These are phyloP conservation scores for Polietes domitor DNA, from an alignment of 2,888 invertebrate species.

Conservation along the genomic window DNA sequence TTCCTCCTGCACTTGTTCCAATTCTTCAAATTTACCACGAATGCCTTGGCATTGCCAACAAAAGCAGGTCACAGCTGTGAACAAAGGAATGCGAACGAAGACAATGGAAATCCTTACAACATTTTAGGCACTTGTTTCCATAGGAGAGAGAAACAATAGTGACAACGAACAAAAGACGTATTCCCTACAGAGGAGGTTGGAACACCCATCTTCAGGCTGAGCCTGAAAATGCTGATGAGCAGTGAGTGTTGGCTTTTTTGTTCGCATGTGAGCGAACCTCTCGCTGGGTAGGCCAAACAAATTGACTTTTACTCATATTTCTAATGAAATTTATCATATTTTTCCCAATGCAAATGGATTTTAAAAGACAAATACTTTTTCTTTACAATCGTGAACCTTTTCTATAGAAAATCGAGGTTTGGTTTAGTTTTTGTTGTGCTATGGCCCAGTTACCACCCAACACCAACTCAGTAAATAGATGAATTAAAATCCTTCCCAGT, in stretches of 20 bases:
- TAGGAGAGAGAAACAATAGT: neutral
- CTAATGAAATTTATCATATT: too few species aligned
- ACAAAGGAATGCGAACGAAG: constrained; percentile 9
- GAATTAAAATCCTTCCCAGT: too few species aligned
- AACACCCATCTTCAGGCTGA: constrained; percentile 50
- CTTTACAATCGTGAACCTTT: too few species aligned
- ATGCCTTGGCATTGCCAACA: neutral
- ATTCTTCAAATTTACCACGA: constrained; percentile 34
- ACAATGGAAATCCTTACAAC: constrained; percentile 26
- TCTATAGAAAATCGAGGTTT: too few species aligned
- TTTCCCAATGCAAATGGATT: too few species aligned
- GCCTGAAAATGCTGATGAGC: constrained; percentile 35
- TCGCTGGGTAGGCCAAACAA: constrained; percentile 59
- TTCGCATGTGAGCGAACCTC: neutral
- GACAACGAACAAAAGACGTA: constrained; percentile 5
- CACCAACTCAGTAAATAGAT: too few species aligned
- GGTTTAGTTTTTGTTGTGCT: too few species aligned
- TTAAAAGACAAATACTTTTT: too few species aligned
- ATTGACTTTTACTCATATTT: constrained; percentile 41
- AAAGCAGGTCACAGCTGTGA: constrained; percentile 44
- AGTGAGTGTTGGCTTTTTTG: constrained; percentile 52
- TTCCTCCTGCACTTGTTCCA: neutral
- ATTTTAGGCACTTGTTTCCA: constrained; percentile 53
- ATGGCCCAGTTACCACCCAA: too few species aligned
- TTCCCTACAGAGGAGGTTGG: neutral